A percentile compares a stretch with the other conserved stretches of the same genome.
These are phyloP conservation scores for Drosophila niveifrons DNA, from an alignment of 2,888 invertebrate species.

Conservation along the genomic window DNA sequence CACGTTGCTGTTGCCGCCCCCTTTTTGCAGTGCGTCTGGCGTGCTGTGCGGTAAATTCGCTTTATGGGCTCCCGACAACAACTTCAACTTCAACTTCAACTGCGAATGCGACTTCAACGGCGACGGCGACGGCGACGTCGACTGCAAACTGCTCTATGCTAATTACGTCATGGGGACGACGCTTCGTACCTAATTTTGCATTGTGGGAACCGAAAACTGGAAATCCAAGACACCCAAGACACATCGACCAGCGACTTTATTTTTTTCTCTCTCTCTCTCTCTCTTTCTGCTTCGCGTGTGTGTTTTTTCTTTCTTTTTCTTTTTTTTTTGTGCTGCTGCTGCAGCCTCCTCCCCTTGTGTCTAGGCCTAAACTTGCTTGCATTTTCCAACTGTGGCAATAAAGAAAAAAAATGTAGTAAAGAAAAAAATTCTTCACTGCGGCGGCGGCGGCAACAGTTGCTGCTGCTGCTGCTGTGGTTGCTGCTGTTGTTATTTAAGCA, in stretches of 20 bases:
- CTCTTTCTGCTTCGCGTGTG: neutral
- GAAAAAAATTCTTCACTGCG: conserved; percentile 2
- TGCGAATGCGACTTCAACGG: conserved; percentile 31
- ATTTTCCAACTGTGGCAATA: conserved; percentile 73
- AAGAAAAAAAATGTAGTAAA: conserved; percentile 51
- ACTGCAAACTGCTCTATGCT: conserved; percentile 83
- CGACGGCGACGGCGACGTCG: conserved; percentile 36
- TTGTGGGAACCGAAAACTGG: conserved; percentile 85
- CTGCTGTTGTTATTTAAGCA: conserved; percentile 78
- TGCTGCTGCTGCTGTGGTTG: conserved; percentile 37
- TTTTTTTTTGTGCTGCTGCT: neutral
- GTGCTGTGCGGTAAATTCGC: conserved; percentile 82
- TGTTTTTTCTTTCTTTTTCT: no score
- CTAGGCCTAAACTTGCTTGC: conserved; percentile 53
- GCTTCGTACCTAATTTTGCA: conserved; percentile 83
- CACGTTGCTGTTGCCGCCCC: conserved; percentile 18
- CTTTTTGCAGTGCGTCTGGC: conserved; percentile 60
- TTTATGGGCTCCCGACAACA: conserved; percentile 79
- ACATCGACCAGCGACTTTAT: conserved; percentile 54
- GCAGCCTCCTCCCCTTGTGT: conserved; percentile 10
- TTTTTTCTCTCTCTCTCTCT: conserved; percentile 43
- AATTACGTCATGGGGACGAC: conserved; percentile 85
- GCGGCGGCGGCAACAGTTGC: conserved; percentile 61
- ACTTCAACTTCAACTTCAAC: conserved; percentile 45
- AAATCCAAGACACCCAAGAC: conserved; percentile 79